Evolutionary conservation across 64 coral and sea anemone species (phyloP).

Genomic region (Stichodactyla mertensii): DNA sequence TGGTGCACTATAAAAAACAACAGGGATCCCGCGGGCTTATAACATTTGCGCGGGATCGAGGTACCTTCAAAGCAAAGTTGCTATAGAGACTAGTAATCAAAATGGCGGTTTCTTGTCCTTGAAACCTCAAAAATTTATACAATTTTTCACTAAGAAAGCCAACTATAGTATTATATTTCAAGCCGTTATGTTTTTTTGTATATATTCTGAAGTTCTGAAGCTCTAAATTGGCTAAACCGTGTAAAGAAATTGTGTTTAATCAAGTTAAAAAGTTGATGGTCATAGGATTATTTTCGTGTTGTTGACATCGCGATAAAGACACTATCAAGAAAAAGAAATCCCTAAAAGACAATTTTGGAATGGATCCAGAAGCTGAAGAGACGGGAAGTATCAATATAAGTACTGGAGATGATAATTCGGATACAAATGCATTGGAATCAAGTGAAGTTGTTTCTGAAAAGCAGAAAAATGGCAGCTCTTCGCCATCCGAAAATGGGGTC

Average conservation of each 20-base stretch:
- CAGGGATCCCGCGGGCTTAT: background rate
- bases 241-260: background rate
- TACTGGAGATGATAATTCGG: conserved; percentile 40
- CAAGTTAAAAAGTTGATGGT: background rate
- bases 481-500: conserved; percentile 48
- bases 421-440: conserved; percentile 40
- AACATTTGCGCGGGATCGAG: background rate
- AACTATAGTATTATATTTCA: background rate
- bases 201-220: background rate
- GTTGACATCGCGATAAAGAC: conserved; percentile 1
- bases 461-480: conserved; percentile 51
- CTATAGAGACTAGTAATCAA: conserved; percentile 31
- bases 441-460: conserved; percentile 30
- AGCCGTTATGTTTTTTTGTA: background rate
- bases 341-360: background rate
- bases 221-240: background rate
- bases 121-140: background rate
- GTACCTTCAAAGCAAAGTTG: background rate
- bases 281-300: background rate
- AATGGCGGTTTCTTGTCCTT: conserved; percentile 15
- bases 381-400: conserved; percentile 11
- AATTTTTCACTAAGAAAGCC: background rate
- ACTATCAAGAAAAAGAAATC: background rate
- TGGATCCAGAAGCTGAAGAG: conserved; percentile 55
- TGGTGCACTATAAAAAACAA: background rate